Conservation (phyloP, 2,113 vertebrate genomes). For the Martes martes region DNA sequence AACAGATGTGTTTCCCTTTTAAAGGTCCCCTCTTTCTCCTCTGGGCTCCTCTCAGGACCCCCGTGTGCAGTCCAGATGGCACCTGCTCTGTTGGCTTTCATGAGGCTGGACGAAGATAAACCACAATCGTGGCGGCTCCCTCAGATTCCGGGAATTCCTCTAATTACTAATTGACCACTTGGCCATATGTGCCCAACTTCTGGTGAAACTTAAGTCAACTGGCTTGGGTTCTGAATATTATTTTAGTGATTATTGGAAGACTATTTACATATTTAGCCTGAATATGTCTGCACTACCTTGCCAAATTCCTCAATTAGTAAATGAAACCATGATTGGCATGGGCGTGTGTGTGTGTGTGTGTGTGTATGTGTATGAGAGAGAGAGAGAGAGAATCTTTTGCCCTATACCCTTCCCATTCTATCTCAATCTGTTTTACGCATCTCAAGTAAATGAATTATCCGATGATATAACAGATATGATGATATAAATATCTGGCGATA, state of each 20-base stretch:
- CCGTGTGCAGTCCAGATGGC: fast-evolving
- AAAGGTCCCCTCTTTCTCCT: not conserved
- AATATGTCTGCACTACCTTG: not conserved
- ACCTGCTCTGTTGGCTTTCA: not conserved
- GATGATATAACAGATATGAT: too few species aligned
- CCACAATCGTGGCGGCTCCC: not conserved
- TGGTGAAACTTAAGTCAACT: not conserved
- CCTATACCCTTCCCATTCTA: not conserved
- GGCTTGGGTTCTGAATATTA: not conserved
- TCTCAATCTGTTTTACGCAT: not conserved
- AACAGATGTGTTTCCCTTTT: not conserved
- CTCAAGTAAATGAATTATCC: not conserved
- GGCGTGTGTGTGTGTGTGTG: not conserved
- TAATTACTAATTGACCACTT: not conserved
- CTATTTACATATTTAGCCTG: not conserved
- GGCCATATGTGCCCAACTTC: not conserved
- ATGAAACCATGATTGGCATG: not conserved
- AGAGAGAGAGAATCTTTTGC: not conserved
- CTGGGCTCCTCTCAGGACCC: not conserved
- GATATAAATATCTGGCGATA: too few species aligned
- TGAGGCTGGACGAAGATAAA: not conserved
- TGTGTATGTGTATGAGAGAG: too few species aligned
- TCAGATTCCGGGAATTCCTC: not conserved
- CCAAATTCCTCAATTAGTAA: not conserved
- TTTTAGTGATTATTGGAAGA: not conserved